These are phyloP conservation scores for Cecidostiba fungosa DNA, from an alignment of 2,888 invertebrate genomes.

Conservation along the genomic window DNA sequence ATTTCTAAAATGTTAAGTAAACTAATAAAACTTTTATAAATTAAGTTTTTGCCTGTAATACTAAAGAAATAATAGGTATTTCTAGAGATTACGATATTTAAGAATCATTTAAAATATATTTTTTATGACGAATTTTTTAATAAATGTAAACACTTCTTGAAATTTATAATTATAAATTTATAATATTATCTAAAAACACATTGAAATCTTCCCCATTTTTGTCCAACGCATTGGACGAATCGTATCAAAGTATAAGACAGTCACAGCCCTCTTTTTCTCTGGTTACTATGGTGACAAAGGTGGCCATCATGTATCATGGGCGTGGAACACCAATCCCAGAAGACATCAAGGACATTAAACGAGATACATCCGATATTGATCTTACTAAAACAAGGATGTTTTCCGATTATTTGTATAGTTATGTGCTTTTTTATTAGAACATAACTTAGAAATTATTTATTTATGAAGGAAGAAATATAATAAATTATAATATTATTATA, in stretches of 20 bases:
- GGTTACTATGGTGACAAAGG: constrained; percentile 71
- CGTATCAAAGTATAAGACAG: constrained; percentile 34
- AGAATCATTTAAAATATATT: background rate
- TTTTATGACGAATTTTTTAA: background rate
- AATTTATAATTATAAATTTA: background rate
- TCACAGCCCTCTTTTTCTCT: constrained; percentile 60
- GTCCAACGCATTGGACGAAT: constrained; percentile 25
- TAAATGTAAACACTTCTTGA: background rate
- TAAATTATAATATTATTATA: too few species aligned
- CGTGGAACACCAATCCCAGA: constrained; percentile 66
- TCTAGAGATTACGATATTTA: too few species aligned
- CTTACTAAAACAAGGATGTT: constrained; percentile 7
- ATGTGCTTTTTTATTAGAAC: background rate
- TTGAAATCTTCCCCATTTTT: constrained; percentile 51
- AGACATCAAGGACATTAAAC: background rate
- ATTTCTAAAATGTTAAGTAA: too few species aligned
- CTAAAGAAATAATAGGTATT: too few species aligned
- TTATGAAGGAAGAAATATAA: too few species aligned
- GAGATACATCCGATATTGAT: constrained; percentile 55
- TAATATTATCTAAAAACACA: background rate
- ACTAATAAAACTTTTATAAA: too few species aligned
- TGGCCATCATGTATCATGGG: constrained; percentile 73
- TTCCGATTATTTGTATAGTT: background rate
- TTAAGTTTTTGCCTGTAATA: too few species aligned
- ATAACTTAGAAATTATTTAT: too few species aligned